These are phyloP conservation scores for Prochilodus magdalenae DNA, from an alignment of 2,113 vertebrate species.

Conservation along the genomic window DNA sequence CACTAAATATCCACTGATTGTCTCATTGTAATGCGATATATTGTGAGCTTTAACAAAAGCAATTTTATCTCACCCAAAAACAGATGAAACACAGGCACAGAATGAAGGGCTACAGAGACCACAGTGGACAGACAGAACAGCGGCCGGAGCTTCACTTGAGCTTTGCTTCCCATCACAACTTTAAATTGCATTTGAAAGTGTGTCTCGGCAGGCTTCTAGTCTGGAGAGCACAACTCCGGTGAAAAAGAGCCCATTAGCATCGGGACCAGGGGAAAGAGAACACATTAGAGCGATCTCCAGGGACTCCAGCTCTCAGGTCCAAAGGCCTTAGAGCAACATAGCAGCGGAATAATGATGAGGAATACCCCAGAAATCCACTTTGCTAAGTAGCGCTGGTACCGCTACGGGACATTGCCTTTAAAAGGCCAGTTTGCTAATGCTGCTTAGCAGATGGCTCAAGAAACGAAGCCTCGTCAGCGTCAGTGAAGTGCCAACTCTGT, in stretches of 20 bases:
- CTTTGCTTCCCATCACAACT: slow-evolving; percentile 55
- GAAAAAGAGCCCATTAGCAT: slow-evolving; percentile 69
- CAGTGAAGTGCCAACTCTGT: neutral
- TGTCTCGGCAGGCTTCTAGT: slow-evolving; percentile 53
- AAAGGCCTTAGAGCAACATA: slow-evolving; percentile 64
- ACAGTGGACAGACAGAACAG: slow-evolving; percentile 49
- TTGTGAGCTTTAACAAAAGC: slow-evolving; percentile 6
- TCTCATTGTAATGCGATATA: neutral
- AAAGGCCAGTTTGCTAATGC: slow-evolving; percentile 30
- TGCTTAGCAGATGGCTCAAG: slow-evolving; percentile 29
- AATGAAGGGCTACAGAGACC: neutral
- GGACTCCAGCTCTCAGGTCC: slow-evolving; percentile 63
- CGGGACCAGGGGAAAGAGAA: slow-evolving; percentile 71
- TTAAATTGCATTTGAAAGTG: slow-evolving; percentile 66
- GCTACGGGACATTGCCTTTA: slow-evolving; percentile 55
- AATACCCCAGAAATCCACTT: slow-evolving; percentile 61
- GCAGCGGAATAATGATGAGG: slow-evolving; percentile 68
- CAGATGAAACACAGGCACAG: neutral
- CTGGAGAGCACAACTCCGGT: slow-evolving; percentile 55
- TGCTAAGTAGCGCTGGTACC: slow-evolving; percentile 55
- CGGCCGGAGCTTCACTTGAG: slow-evolving; percentile 28
- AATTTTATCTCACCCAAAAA: slow-evolving; percentile 26
- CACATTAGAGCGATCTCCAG: slow-evolving; percentile 65
- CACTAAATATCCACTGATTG: neutral
- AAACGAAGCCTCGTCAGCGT: slow-evolving; percentile 19